Evolutionary conservation across 2,888 invertebrate genomes (phyloP).

Genomic region (Helleia helle): DNA sequence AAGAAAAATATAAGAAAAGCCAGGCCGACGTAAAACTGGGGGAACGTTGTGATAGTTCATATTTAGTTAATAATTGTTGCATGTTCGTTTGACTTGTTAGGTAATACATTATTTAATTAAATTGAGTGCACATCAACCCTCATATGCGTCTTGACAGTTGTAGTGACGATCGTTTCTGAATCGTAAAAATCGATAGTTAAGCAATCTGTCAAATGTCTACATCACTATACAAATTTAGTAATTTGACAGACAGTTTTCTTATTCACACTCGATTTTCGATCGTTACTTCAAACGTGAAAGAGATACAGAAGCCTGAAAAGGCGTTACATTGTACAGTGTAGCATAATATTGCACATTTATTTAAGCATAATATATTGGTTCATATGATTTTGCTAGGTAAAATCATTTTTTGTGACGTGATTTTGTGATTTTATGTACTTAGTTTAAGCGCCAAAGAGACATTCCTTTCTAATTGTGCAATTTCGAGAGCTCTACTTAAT

Average conservation of each 20-base stretch:
- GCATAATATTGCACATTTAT: slow-evolving; percentile 17
- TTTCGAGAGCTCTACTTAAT: slow-evolving; percentile 45
- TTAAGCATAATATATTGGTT: slow-evolving; percentile 20
- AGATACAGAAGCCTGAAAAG: neutral
- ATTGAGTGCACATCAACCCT: neutral
- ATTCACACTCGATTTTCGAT: neutral
- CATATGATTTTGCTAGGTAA: slow-evolving; percentile 39
- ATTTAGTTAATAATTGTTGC: slow-evolving; percentile 32
- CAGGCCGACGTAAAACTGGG: slow-evolving; percentile 62
- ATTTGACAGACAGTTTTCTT: neutral
- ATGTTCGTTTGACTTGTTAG: slow-evolving; percentile 21
- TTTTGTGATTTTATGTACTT: slow-evolving; percentile 50
- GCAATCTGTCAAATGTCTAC: neutral
- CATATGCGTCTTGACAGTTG: neutral
- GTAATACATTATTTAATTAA: slow-evolving; percentile 14
- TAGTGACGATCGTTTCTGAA: neutral
- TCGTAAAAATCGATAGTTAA: neutral
- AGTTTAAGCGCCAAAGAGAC: slow-evolving; percentile 64
- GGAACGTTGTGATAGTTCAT: slow-evolving; percentile 19
- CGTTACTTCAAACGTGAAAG: neutral
- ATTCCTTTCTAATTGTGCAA: slow-evolving; percentile 54
- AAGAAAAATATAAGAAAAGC: slow-evolving; percentile 86
- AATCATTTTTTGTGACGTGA: slow-evolving; percentile 40
- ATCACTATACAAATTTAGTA: neutral
- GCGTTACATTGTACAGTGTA: slow-evolving; percentile 4